Percentiles rank a stretch among this genome's conserved stretches.
phyloP scores from a whole-genome alignment of 2,888 invertebrate species.

The Lacanobia wlatinum region DNA sequence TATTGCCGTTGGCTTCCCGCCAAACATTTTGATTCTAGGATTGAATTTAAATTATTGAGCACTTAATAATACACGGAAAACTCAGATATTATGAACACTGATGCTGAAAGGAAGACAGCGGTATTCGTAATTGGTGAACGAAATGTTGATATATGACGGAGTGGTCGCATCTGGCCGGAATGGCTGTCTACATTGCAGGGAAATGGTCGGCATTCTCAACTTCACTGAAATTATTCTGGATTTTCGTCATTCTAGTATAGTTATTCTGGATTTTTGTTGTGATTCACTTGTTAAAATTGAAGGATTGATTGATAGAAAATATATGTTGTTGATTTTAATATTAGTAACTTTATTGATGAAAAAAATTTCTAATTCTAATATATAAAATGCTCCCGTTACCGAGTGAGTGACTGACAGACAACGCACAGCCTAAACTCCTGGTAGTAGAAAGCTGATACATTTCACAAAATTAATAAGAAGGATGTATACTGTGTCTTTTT shows the following conservation, averaged over 20 bases:
- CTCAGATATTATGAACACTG: conserved; percentile 30
- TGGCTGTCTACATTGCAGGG: background rate
- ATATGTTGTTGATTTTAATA: too few species aligned
- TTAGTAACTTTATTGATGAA: too few species aligned
- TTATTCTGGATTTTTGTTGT: background rate
- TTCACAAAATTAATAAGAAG: too few species aligned
- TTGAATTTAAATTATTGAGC: conserved; percentile 59
- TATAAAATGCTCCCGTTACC: too few species aligned
- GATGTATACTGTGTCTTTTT: too few species aligned
- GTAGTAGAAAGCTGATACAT: too few species aligned
- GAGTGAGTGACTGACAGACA: too few species aligned
- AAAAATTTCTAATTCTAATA: too few species aligned
- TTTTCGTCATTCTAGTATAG: background rate
- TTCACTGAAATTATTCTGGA: background rate
- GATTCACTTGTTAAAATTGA: background rate
- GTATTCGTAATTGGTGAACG: conserved; percentile 48
- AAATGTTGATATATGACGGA: conserved; percentile 30
- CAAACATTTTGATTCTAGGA: conserved; percentile 43
- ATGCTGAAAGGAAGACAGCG: conserved; percentile 26
- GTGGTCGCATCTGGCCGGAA: conserved; percentile 1
- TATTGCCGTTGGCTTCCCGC: conserved; percentile 46
- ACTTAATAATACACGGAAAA: conserved; percentile 47
- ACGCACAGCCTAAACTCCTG: too few species aligned
- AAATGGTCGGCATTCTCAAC: conserved; percentile 1
- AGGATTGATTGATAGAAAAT: too few species aligned